phyloP scores from a whole-genome alignment of 1,140 invertebrate species.

The Euura saliciscinereae region DNA sequence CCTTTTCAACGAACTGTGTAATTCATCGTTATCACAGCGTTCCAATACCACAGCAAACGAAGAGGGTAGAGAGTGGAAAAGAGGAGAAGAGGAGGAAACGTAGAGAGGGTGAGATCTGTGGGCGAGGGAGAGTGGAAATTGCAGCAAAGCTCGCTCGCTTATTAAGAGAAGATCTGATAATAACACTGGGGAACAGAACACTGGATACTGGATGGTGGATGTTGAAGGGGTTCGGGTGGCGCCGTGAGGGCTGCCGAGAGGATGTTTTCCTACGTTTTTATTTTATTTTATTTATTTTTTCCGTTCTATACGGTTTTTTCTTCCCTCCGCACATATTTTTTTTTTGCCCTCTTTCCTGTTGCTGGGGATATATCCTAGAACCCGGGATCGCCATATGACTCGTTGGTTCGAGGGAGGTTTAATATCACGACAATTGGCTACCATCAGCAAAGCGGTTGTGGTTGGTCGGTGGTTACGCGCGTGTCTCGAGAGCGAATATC shows the following conservation, averaged over 20 bases:
- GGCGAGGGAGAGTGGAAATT: background rate
- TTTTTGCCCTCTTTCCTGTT: too few species aligned
- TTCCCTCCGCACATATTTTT: too few species aligned
- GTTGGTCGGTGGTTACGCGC: background rate
- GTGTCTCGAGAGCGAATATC: too few species aligned
- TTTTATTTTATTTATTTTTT: background rate
- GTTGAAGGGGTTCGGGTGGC: background rate
- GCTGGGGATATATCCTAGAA: too few species aligned
- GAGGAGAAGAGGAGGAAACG: background rate
- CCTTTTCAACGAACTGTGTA: background rate
- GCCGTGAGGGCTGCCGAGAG: background rate
- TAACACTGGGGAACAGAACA: slow-evolving; percentile 1
- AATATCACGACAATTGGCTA: slow-evolving; percentile 4
- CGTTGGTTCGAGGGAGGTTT: background rate
- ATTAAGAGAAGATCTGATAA: slow-evolving; percentile 7
- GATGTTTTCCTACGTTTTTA: slow-evolving; percentile 7
- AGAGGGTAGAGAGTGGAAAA: background rate
- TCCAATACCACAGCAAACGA: background rate
- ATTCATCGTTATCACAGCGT: background rate
- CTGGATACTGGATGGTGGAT: background rate
- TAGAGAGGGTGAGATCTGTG: background rate
- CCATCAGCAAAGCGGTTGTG: background rate
- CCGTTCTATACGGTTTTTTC: too few species aligned
- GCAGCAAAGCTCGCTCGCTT: background rate
- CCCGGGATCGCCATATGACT: background rate